Evolutionary conservation across 2,888 invertebrate species (phyloP), one percentile per base, ranked within the genome.

Genomic region (Spialia ferax): DNA sequence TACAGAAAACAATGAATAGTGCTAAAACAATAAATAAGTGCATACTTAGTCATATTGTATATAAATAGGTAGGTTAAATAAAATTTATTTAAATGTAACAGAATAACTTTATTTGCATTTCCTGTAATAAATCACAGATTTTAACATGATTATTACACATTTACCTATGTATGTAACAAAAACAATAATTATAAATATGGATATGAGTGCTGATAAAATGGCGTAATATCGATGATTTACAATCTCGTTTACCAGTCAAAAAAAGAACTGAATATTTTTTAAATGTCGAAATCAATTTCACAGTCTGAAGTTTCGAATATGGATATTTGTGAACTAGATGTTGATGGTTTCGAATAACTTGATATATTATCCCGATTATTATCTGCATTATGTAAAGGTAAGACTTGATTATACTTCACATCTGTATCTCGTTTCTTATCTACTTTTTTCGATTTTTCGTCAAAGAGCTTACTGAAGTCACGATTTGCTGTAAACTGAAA

Each of bases 271-370:
- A 45, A 45, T 45, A 18, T 54, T n/a, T n/a, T n/a, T 54, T 23
- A 56, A 22, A 56, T 84, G 79, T 94, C 91, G 77, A 94, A 84
- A 83, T 91, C 92, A 74, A 94, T 87, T 85, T 94, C 93, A 88
- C 93, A 93, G 79, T 94, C 92, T 50, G 89, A 86, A 78, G 82
- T 90, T 76, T 94, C 94, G 85, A 94, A 94, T 71, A 94, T 91
- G 48, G 94, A 94, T 78, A 88, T 82, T 80, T 94, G 93, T 38
- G 94, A 92, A 77, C 78, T 81, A 18, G 71, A 59, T 52, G 76
- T 73, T 32, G 77, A 73, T 13, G 71, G 69, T 61, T 75, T 79
- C 63, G 71, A 65, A 66, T 73, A 77, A 57, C 48, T 66, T 61
- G 63, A 63, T 57, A 67, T 72, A 69, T 73, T 74, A 70, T 69